Evolutionary conservation across 2,888 invertebrate species (phyloP).

Genomic region (Eupeodes latifasciatus): DNA sequence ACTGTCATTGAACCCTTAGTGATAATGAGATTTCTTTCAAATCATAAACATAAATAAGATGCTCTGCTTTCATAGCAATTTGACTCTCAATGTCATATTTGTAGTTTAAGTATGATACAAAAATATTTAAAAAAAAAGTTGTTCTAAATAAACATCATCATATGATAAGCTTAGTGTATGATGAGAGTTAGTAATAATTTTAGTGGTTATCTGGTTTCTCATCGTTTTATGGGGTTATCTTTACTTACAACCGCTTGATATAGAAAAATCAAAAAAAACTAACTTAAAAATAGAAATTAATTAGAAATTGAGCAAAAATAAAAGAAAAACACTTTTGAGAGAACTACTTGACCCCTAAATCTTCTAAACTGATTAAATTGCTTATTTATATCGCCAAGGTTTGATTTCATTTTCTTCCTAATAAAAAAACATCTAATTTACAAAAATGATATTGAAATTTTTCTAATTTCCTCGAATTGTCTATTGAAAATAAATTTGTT

Average conservation of each 20-base stretch:
- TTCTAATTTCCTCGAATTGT: background rate
- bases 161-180: slow-evolving; percentile 16
- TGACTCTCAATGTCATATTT: slow-evolving; percentile 39
- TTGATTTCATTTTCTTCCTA: no score
- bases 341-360: slow-evolving; percentile 7
- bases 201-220: background rate
- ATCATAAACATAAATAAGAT: slow-evolving; percentile 10
- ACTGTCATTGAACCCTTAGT: slow-evolving; percentile 9
- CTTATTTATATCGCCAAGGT: background rate
- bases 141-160: background rate
- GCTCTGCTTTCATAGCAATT: slow-evolving; percentile 2
- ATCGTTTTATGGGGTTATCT: background rate
- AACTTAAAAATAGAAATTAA: background rate
- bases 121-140: background rate
- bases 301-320: background rate
- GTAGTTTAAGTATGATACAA: background rate
- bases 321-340: background rate
- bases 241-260: no score
- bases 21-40: slow-evolving; percentile 42
- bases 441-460: background rate
- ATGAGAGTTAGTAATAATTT: background rate
- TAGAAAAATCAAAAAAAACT: background rate
- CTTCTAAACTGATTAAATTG: background rate
- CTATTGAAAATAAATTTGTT: background rate
- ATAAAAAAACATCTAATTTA: background rate